Evolutionary conservation across 1,140 invertebrate genomes (phyloP), one percentile per base, ranked within the genome.

Genomic region (Elysia chlorotica): DNA sequence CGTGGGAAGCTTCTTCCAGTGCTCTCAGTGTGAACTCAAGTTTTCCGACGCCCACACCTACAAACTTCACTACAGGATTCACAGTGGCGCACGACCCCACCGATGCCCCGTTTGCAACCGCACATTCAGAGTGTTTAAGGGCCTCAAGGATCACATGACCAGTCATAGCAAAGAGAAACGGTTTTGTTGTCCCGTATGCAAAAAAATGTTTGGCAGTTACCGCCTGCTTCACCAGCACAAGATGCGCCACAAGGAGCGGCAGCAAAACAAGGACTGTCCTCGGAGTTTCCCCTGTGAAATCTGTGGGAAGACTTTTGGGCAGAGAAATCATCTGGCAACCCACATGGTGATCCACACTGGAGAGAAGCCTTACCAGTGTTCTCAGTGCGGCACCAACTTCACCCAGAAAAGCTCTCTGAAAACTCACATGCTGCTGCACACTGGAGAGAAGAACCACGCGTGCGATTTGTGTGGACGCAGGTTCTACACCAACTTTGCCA

Each of bases 181-280:
- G 2, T 74, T 41, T 37, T 37, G 68, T 37, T 74, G 72, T 21
- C 54, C 67, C 4, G 30, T 73, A n/a, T 74, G 72, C 53, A 56
- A 57, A 4, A n/a, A 35, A 36, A 90, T 90, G 66, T 95, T 96
- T 83, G 94, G 94, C 76, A 93, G 93, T 0, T 90, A 91, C 1
- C 92, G 92, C 78, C 93, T 93, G 2, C 86, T 95, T 14, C 95
- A 97, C 90, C 97, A 97, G 83, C 79, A 81, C 69, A 53, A 61
- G 36, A 68, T 76, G 37, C 78, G 72, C 23, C 93, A 90, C 79
- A 94, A 93, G 2, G 94, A 94, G 0, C 94, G 96, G 85, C n/a
- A n/a, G n/a, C 94, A 95, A 84, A 94, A n/a, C n/a, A n/a, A n/a
- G n/a, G n/a, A n/a, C n/a, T n/a, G n/a, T n/a, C n/a, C n/a, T n/a